Evolutionary conservation across 2,797 vertebrate species (phyloP).

Genomic region (Sitta carolinensis): DNA sequence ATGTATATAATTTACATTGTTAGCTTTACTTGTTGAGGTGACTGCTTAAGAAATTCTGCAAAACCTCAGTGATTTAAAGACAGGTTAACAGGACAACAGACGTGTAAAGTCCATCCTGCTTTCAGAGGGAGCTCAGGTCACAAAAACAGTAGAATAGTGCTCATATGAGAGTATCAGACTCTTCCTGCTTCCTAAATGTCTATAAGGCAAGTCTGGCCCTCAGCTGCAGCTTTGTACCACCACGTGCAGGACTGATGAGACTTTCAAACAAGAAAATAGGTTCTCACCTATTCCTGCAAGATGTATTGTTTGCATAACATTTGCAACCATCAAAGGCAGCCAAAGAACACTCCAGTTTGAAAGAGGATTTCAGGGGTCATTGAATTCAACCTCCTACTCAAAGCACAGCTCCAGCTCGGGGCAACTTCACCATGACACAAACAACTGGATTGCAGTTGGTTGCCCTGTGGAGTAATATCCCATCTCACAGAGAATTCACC

Average conservation of each 20-base stretch:
- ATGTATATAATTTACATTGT: background rate
- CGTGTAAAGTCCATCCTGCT: background rate
- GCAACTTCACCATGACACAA: background rate
- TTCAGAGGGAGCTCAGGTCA: background rate
- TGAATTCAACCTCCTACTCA: background rate
- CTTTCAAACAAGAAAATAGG: background rate
- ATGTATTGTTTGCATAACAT: background rate
- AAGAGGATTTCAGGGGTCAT: background rate
- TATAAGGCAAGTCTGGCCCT: background rate
- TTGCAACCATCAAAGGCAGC: background rate
- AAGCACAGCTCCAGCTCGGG: background rate
- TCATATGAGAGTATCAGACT: background rate
- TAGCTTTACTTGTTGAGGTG: background rate
- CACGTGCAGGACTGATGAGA: background rate
- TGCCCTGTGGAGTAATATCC: background rate
- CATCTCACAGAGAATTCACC: background rate
- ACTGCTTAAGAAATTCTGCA: background rate
- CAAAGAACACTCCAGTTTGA: background rate
- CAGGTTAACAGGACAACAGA: background rate
- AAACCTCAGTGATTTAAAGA: background rate
- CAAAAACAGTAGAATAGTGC: background rate
- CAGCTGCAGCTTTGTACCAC: background rate
- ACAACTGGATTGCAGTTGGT: background rate
- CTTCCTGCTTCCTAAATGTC: background rate
- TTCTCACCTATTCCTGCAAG: background rate